Conservation (phyloP, 2,888 invertebrate genomes). For the Pachydiplax longipennis region DNA sequence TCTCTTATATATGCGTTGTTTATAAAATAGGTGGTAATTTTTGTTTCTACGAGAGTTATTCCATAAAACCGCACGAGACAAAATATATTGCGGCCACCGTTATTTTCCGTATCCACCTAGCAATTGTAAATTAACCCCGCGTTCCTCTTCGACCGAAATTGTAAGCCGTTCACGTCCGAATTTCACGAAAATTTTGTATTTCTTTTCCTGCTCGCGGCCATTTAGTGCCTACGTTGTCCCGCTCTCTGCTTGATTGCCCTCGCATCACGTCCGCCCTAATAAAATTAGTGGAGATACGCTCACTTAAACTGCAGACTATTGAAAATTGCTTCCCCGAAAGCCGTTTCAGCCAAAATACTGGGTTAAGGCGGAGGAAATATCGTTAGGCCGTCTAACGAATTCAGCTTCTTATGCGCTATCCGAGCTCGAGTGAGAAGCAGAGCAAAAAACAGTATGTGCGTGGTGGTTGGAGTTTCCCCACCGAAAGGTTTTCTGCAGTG, state of each 20-base stretch:
- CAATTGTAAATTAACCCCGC: not conserved
- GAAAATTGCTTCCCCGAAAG: slow-evolving; percentile 7
- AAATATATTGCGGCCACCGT: no score
- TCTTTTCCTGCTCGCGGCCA: not conserved
- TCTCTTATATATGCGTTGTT: no score
- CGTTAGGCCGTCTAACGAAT: slow-evolving; percentile 18
- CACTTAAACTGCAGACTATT: not conserved
- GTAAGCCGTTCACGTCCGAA: not conserved
- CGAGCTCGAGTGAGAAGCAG: not conserved
- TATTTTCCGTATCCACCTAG: not conserved
- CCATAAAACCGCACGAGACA: no score
- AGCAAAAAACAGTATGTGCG: not conserved
- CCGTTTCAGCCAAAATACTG: not conserved
- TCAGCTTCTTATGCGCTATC: not conserved
- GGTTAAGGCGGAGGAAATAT: not conserved
- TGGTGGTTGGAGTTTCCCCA: not conserved
- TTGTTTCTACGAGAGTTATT: no score
- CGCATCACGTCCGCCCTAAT: not conserved
- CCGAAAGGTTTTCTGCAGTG: not conserved
- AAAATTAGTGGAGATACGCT: not conserved
- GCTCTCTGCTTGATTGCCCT: not conserved
- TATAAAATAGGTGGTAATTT: no score
- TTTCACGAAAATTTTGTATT: not conserved
- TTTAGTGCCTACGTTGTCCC: not conserved
- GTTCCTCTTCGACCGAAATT: not conserved